phyloP scores from a whole-genome alignment of 2,113 vertebrate species.

The Dasypus novemcinctus region DNA sequence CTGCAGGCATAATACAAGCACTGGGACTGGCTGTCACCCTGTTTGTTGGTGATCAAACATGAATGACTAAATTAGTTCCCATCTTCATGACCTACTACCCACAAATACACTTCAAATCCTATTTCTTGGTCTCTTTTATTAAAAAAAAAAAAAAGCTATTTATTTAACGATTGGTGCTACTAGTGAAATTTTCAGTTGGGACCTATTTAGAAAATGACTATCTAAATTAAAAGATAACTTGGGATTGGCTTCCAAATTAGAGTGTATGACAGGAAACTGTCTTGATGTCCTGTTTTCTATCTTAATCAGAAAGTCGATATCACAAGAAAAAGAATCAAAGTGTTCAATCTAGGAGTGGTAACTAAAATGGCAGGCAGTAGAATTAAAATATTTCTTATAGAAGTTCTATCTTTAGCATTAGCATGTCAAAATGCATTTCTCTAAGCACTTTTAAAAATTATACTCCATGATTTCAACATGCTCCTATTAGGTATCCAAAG shows the following conservation, averaged over 20 bases:
- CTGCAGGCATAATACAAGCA: neutral
- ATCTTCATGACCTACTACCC: neutral
- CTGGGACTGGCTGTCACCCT: neutral
- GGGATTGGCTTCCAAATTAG: neutral
- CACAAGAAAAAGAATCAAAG: neutral
- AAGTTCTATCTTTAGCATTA: neutral
- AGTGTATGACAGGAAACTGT: neutral
- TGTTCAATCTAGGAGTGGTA: neutral
- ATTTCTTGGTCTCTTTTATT: neutral
- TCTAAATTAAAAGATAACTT: neutral
- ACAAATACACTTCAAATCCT: neutral
- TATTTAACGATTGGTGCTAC: neutral
- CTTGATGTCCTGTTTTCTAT: neutral
- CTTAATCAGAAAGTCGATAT: slow-evolving; percentile 15
- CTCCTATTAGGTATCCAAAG: neutral
- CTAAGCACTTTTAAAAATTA: neutral
- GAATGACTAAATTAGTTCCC: neutral
- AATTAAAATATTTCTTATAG: slow-evolving; percentile 33
- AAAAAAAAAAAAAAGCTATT: neutral
- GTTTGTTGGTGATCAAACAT: neutral
- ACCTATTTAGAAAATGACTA: neutral
- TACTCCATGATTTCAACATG: neutral
- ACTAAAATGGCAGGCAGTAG: neutral
- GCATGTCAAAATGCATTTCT: neutral
- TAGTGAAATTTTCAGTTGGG: neutral